These are phyloP conservation scores for Melanostigma gelatinosum DNA, from an alignment of 2,113 vertebrate species.

Conservation along the genomic window DNA sequence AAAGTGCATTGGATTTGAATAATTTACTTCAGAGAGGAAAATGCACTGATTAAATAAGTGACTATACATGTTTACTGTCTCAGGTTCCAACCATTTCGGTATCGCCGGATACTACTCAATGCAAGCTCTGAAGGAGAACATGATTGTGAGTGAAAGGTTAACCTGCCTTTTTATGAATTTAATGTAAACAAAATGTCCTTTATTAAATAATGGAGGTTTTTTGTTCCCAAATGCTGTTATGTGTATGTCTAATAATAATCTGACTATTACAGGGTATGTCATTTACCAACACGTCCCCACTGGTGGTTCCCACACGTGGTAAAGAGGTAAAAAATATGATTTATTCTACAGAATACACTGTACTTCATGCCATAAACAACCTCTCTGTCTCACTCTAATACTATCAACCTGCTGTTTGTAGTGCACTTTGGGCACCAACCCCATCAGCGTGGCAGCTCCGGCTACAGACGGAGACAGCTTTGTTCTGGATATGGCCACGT, in stretches of 20 bases:
- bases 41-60: background rate
- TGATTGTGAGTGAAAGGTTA: slow-evolving; percentile 80
- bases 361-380: no score
- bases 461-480: slow-evolving; percentile 81
- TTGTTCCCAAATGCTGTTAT: background rate
- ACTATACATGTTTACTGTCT: slow-evolving; percentile 12
- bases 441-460: slow-evolving; percentile 81
- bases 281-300: slow-evolving; percentile 84
- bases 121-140: slow-evolving; percentile 81
- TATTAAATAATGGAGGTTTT: background rate
- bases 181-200: background rate
- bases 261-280: slow-evolving; percentile 79
- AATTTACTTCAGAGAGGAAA: background rate
- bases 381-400: background rate
- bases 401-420: slow-evolving; percentile 43
- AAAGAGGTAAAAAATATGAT: slow-evolving; percentile 70
- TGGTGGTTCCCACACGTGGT: slow-evolving; percentile 82
- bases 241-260: background rate
- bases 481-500: slow-evolving; percentile 85
- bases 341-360: background rate
- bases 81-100: slow-evolving; percentile 85
- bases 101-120: slow-evolving; percentile 83
- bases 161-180: background rate
- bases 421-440: slow-evolving; percentile 85
- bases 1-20: background rate